Evolutionary conservation across 2,888 invertebrate genomes (phyloP).

Genomic region (Nomada lathburiana): DNA sequence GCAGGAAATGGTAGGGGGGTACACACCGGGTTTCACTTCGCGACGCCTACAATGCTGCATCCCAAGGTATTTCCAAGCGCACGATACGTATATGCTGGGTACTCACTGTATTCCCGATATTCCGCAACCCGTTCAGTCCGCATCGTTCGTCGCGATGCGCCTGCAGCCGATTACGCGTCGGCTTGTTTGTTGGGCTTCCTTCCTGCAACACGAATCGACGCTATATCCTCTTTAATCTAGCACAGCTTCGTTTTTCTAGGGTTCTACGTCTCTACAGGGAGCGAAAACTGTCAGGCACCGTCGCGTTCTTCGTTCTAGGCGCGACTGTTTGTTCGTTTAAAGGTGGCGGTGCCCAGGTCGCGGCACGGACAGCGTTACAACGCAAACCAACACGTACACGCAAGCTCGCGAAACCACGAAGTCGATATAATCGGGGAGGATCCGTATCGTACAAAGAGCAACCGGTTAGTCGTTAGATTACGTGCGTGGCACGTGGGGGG

Average conservation of each 20-base stretch:
- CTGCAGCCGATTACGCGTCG: conserved; percentile 75
- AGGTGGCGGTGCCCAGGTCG: conserved; percentile 31
- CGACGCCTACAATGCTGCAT: background rate
- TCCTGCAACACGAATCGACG: conserved; percentile 71
- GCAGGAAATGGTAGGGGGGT: background rate
- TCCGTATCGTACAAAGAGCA: background rate
- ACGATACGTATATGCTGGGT: background rate
- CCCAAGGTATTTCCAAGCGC: background rate
- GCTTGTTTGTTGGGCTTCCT: conserved; percentile 77
- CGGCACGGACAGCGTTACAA: conserved; percentile 2
- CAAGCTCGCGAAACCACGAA: conserved; percentile 13
- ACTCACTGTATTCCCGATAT: conserved; percentile 94
- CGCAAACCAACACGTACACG: background rate
- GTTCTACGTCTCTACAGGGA: conserved; percentile 29
- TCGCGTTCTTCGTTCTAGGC: conserved; percentile 37
- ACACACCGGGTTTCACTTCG: background rate
- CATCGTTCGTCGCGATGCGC: conserved; percentile 80
- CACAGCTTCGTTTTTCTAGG: background rate
- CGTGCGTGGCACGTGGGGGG: background rate
- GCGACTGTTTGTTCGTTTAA: conserved; percentile 18
- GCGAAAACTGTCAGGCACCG: conserved; percentile 37
- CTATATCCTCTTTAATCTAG: background rate
- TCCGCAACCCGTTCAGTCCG: conserved; percentile 93
- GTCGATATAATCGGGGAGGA: conserved; percentile 16
- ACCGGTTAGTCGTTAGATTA: conserved; percentile 20